Evolutionary conservation across 2,797 vertebrate species (phyloP).

Genomic region (Molothrus aeneus): DNA sequence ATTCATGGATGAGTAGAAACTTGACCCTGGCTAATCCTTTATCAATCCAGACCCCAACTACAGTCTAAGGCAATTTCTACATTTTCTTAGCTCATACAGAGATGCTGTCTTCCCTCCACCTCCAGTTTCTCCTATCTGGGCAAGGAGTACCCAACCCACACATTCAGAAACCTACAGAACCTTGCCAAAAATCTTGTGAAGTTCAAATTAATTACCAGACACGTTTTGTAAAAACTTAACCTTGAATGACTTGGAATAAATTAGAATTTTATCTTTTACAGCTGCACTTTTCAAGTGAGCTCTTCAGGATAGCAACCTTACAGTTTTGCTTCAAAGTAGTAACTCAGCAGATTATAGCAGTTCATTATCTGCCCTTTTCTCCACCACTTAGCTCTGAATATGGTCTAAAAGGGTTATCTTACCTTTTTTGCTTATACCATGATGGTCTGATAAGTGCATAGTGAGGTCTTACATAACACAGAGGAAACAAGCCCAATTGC

Average conservation of each 20-base stretch:
- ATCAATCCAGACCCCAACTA: background rate
- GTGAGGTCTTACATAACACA: background rate
- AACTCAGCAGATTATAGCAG: background rate
- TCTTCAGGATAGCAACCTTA: background rate
- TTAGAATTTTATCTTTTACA: conserved; percentile 11
- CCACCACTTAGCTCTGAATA: background rate
- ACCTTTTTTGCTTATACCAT: background rate
- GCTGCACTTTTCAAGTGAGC: background rate
- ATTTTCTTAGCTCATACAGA: background rate
- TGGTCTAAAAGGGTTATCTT: background rate
- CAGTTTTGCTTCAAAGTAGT: background rate
- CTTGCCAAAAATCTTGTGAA: conserved; percentile 11
- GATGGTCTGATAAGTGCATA: background rate
- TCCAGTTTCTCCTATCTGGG: background rate
- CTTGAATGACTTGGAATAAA: conserved; percentile 16
- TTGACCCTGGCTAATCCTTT: background rate
- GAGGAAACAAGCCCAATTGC: background rate
- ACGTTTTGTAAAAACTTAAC: conserved; percentile 23
- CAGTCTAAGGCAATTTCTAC: background rate
- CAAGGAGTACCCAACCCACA: background rate
- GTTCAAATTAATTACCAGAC: conserved; percentile 22
- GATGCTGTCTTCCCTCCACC: background rate
- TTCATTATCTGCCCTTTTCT: background rate
- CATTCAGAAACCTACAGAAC: background rate
- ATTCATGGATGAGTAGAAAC: background rate